These are phyloP conservation scores for Sesia bembeciformis DNA, from an alignment of 2,888 invertebrate species.

Conservation along the genomic window DNA sequence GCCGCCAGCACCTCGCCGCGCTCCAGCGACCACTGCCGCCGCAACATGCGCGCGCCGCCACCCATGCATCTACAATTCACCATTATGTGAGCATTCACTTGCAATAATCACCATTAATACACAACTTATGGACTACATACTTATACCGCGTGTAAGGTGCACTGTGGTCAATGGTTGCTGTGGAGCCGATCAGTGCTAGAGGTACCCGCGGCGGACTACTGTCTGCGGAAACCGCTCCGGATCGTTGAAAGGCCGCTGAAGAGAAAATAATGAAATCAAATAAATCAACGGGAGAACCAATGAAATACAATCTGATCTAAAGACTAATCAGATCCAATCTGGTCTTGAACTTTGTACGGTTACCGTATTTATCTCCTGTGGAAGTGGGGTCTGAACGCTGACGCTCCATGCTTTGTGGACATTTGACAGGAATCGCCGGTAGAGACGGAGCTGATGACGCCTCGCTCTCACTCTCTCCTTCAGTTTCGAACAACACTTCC, in stretches of 20 bases:
- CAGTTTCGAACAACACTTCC: conserved; percentile 45
- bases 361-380: conserved; percentile 6
- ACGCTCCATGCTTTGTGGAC: conserved; percentile 8
- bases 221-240: conserved; percentile 46
- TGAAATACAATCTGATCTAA: too few relatives aligned
- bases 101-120: background rate
- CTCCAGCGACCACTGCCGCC: conserved; percentile 61
- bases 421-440: conserved; percentile 5
- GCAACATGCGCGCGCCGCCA: conserved; percentile 30
- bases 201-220: conserved; percentile 35
- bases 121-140: conserved; percentile 21
- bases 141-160: conserved; percentile 85
- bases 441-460: conserved; percentile 15
- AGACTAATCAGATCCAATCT: too few relatives aligned
- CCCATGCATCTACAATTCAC: conserved; percentile 15
- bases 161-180: conserved; percentile 76
- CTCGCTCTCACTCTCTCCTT: conserved; percentile 41
- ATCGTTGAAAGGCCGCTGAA: conserved; percentile 29
- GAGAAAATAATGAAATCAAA: background rate
- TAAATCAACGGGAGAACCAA: too few relatives aligned
- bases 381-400: conserved; percentile 16
- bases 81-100: background rate
- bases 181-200: conserved; percentile 4
- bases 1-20: conserved; percentile 46
- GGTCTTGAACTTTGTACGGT: background rate